Evolutionary conservation across 2,113 vertebrate species (phyloP).

Genomic region (Motacilla tschutschensis): DNA sequence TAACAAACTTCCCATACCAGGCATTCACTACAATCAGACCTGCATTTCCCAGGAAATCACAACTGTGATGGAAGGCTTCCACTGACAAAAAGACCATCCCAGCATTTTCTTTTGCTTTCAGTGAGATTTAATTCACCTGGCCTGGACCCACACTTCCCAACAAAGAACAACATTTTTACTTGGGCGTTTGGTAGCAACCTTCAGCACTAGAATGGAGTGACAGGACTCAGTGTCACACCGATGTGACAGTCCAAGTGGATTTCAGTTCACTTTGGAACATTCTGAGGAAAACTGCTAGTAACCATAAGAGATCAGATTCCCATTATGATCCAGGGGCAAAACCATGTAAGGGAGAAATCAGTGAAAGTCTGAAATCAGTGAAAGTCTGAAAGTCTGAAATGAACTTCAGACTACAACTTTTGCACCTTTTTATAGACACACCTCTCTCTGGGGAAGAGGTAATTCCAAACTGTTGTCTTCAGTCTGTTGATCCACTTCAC

Average conservation of each 20-base stretch:
- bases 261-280: not conserved
- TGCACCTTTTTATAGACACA: not conserved
- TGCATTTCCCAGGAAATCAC: constrained; percentile 40
- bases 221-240: not conserved
- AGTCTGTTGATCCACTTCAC: not conserved
- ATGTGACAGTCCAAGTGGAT: not conserved
- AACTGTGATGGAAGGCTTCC: not conserved
- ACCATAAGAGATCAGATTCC: not conserved
- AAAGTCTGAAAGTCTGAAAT: not conserved
- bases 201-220: not conserved
- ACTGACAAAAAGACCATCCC: not conserved
- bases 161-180: not conserved
- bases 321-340: not conserved
- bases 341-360: not conserved
- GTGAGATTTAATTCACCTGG: not conserved
- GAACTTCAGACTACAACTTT: not conserved
- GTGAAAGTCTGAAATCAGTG: not conserved
- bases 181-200: not conserved
- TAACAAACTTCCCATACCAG: constrained; percentile 98
- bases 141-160: not conserved
- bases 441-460: not conserved
- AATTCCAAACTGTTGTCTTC: not conserved
- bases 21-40: constrained; percentile 94
- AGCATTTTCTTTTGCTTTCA: not conserved
- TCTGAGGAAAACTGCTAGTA: not conserved